Evolutionary conservation across 2,797 vertebrate species (phyloP).

Genomic region (Gorsachius magnificus): DNA sequence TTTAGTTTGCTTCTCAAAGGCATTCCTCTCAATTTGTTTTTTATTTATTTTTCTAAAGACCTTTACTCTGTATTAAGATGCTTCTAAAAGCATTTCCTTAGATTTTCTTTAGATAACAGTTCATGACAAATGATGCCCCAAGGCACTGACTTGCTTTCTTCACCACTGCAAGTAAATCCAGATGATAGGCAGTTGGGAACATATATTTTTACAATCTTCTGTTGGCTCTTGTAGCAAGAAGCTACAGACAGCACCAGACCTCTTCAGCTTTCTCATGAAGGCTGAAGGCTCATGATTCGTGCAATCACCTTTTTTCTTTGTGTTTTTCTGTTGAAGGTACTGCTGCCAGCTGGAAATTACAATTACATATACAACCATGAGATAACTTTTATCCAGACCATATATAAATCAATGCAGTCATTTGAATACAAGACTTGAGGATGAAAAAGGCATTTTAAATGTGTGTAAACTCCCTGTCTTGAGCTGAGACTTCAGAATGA

Average conservation of each 20-base stretch:
- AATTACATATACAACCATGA: background rate
- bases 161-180: background rate
- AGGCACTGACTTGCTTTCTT: conserved; percentile 16
- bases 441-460: background rate
- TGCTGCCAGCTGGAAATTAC: background rate
- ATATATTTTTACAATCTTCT: background rate
- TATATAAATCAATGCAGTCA: background rate
- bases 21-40: background rate
- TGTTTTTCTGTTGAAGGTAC: background rate
- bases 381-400: background rate
- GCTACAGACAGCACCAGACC: background rate
- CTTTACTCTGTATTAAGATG: background rate
- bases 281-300: background rate
- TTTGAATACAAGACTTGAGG: background rate
- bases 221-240: background rate
- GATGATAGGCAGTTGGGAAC: background rate
- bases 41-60: background rate
- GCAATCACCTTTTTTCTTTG: background rate
- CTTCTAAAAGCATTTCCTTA: background rate
- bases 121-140: conserved; percentile 13
- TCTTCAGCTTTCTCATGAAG: background rate
- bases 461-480: background rate
- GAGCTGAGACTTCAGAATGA: background rate
- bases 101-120: background rate
- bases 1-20: background rate